phyloP scores from a whole-genome alignment of 2,797 vertebrate species.

The Lophius americanus region DNA sequence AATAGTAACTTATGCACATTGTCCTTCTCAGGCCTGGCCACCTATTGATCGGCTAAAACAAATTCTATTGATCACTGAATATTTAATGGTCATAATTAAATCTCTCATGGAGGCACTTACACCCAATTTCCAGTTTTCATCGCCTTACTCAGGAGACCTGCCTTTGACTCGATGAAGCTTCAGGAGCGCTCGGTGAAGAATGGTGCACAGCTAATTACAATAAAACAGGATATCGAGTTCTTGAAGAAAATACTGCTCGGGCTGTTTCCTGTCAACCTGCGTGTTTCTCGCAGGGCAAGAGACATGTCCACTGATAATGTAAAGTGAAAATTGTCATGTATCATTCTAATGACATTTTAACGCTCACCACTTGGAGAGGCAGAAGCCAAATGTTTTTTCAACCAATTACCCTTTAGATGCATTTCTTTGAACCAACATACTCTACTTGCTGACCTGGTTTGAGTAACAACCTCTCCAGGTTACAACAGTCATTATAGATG shows the following conservation, averaged over 20 bases:
- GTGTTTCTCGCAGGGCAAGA: conserved; percentile 17
- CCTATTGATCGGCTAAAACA: conserved; percentile 85
- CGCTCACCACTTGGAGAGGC: too few species aligned
- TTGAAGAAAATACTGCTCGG: conserved; percentile 42
- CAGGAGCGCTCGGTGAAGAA: conserved; percentile 40
- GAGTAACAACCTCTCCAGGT: not conserved
- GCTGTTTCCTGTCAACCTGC: conserved; percentile 45
- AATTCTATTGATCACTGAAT: conserved; percentile 88
- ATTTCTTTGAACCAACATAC: not conserved
- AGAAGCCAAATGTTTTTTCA: too few species aligned
- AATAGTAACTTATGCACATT: conserved; percentile 87
- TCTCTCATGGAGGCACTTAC: conserved; percentile 79
- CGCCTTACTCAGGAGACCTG: conserved; percentile 69
- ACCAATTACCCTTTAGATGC: not conserved
- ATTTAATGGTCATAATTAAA: conserved; percentile 88
- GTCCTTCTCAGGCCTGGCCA: conserved; percentile 80
- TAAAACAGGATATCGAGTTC: conserved; percentile 49
- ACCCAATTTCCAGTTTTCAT: conserved; percentile 78
- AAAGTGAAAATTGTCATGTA: conserved; percentile 30
- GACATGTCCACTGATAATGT: not conserved
- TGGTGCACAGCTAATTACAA: conserved; percentile 48
- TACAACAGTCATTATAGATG: not conserved
- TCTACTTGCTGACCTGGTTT: not conserved
- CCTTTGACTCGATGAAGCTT: conserved; percentile 61
- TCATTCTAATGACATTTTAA: conserved; percentile 24